phyloP scores from a whole-genome alignment of 2,888 invertebrate species.

The Phytoseiulus persimilis region DNA sequence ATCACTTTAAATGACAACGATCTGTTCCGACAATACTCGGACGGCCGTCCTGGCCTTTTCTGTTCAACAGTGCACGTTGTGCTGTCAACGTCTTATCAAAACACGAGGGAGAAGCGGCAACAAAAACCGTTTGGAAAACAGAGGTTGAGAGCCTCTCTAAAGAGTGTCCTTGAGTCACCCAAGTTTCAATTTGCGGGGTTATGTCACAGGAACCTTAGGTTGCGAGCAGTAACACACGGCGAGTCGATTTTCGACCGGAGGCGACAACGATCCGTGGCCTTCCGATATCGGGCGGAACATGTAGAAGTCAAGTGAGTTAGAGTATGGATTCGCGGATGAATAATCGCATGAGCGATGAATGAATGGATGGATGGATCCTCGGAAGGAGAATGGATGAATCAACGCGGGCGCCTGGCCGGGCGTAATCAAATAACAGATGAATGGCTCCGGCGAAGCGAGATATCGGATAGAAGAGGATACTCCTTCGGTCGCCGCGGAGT shows the following conservation, averaged over 20 bases:
- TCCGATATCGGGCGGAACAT: too few species aligned
- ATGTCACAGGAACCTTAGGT: not conserved
- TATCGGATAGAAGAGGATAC: not conserved
- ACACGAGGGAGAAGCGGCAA: not conserved
- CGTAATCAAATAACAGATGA: not conserved
- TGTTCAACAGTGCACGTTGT: not conserved
- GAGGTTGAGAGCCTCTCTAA: not conserved
- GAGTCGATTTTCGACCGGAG: not conserved
- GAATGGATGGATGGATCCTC: too few species aligned
- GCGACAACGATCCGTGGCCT: too few species aligned
- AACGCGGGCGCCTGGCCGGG: not conserved
- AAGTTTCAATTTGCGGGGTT: not conserved
- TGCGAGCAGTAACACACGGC: not conserved
- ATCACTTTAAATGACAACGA: slow-evolving; percentile 5
- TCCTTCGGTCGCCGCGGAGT: not conserved
- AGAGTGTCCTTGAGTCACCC: not conserved
- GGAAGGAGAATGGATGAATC: not conserved
- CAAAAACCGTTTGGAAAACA: not conserved
- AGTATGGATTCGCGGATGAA: too few species aligned
- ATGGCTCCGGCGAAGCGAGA: not conserved
- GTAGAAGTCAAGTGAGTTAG: too few species aligned
- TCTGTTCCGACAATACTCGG: not conserved
- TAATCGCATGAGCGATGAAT: too few species aligned
- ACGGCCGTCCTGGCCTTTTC: not conserved
- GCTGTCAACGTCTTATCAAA: not conserved